Conservation (phyloP, 2,113 vertebrate species). For the Chaetura pelagica region DNA sequence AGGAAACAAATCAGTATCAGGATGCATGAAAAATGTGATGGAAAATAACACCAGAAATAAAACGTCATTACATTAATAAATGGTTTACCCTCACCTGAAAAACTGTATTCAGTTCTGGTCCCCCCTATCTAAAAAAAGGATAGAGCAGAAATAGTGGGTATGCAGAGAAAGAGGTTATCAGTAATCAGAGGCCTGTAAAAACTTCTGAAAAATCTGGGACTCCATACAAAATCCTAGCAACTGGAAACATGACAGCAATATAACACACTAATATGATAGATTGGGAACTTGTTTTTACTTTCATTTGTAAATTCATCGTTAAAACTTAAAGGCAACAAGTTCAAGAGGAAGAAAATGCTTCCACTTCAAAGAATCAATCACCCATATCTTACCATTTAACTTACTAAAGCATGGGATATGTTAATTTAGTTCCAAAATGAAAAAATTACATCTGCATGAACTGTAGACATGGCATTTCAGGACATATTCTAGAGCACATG, state of each 20-base stretch:
- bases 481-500: too few relatives aligned
- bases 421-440: background rate
- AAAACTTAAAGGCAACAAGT: background rate
- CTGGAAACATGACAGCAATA: background rate
- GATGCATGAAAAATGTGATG: background rate
- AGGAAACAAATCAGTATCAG: background rate
- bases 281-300: background rate
- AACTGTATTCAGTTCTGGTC: conserved; percentile 47
- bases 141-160: conserved; percentile 18
- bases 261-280: background rate
- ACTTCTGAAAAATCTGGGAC: background rate
- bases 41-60: conserved; percentile 15
- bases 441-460: background rate
- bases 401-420: background rate
- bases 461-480: too few relatives aligned
- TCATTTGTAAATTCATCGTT: background rate
- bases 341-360: background rate
- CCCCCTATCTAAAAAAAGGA: conserved; percentile 42
- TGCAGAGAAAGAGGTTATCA: background rate
- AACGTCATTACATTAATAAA: background rate
- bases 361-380: background rate
- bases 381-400: background rate
- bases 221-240: background rate
- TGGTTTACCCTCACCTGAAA: conserved; percentile 41
- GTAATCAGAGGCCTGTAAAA: background rate